Evolutionary conservation across 1,140 invertebrate species (phyloP), one percentile per base, ranked within the genome.

Genomic region (Drosophila virilis): DNA sequence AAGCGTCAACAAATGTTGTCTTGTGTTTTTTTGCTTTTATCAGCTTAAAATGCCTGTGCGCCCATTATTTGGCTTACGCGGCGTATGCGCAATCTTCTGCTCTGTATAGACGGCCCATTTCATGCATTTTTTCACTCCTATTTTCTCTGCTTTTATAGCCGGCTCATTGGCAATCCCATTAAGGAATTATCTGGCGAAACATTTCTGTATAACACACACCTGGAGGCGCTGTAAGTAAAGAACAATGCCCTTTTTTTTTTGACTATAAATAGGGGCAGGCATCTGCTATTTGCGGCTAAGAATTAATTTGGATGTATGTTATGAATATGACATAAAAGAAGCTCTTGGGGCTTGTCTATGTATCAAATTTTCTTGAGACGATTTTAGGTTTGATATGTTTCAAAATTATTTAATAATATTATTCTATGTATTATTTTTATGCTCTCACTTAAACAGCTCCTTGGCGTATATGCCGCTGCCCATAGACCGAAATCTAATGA

Each of bases 181-280:
- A 81, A 83, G 66, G 83, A 78, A 54, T 92, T 94, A 67, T 91
- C 92, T 60, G 82, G 83, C 32, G 76, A 92, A 67, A 91, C 92
- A 66, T 94, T 94, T 77, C 55, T 82, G 52, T 91, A 93, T 61
- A 90, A 93, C 71, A 77, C 68, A 45, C 80, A 92, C 37, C 84
- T 95, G 55, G 91, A 91, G 45, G 93, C 94, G 72, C 78, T 95
- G 94, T 94, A 91, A 94, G 93, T 93, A 79, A 61, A 50, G 38
- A 38, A 42, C 5, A 45, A 15, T 45, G 40, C 55, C 28, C 0
- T 28, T 28, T 22, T 22, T 22, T 28, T 28, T 17, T 8, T 0
- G 32, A 43, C 46, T 43, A 13, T 37, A 45, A 28, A 37, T 61
- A 12, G 48, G 58, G 15, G 13, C 42, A 69, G 45, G 6, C 66